Percentiles rank a stretch among this genome's conserved stretches.
Conservation (phyloP, 1,140 invertebrate species). For the Ceratosolen fusciceps region DNA sequence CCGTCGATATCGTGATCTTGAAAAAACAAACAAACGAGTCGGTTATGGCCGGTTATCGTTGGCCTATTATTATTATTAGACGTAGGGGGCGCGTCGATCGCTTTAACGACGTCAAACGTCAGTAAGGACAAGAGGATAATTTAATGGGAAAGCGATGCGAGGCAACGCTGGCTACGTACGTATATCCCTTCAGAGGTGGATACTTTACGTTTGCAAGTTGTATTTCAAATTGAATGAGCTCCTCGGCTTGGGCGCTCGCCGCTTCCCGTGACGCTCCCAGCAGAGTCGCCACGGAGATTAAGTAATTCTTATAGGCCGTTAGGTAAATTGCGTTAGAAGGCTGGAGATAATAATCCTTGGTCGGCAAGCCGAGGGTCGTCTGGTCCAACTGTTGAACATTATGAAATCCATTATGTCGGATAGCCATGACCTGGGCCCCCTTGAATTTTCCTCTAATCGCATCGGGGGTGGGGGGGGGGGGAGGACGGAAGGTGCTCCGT, state of each 20-base stretch:
- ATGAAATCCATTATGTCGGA: not conserved
- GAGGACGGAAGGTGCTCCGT: too few species aligned
- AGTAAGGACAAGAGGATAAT: too few species aligned
- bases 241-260: conserved; percentile 77
- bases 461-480: too few species aligned
- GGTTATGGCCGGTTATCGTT: too few species aligned
- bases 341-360: conserved; percentile 87
- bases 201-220: conserved; percentile 77
- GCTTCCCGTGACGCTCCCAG: conserved; percentile 76
- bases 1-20: conserved; percentile 85
- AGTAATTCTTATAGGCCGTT: conserved; percentile 84
- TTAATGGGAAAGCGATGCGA: too few species aligned
- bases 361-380: conserved; percentile 87
- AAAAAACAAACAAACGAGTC: too few species aligned
- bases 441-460: not conserved
- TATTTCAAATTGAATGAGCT: conserved; percentile 88
- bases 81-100: too few species aligned
- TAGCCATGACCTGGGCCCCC: too few species aligned
- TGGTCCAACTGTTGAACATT: conserved; percentile 83
- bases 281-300: conserved; percentile 78
- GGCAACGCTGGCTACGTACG: too few species aligned
- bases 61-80: too few species aligned
- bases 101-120: too few species aligned
- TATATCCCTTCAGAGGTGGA: too few species aligned
- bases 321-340: conserved; percentile 79